Base-by-base conservation (phyloP, 2,113 vertebrate genomes). In the human (Homo sapiens) region DNA sequence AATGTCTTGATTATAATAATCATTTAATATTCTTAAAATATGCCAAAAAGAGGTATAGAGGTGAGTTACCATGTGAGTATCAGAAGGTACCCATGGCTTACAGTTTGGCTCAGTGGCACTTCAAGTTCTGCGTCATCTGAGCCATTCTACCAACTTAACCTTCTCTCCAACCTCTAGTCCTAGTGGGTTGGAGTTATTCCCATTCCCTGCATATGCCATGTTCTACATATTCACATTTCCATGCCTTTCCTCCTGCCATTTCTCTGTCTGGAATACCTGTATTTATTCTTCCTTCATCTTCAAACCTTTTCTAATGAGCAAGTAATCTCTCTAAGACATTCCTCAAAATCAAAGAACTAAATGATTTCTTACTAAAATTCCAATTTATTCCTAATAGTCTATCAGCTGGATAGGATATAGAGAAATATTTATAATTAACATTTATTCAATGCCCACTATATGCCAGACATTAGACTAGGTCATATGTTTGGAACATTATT, bases 11-110 rank as follows among this genome's bases (percentile, higher is more conserved):
- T 92, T 85, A 32, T 17, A 90, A 17, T 84, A 32, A 35, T 38
- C 76, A 16, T 79, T 79, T 73, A 78, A 90, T 79, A 25, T 66
- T 94, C 90, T 92, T 88, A 73, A 97, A 83, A 40, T 91, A 81
- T 43, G 59, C 45, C 35, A 50, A 30, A 61, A 40, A 84, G 59
- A 88, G 30, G 12, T 64, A 12, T 43, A 64, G 68, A 6, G 13
- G 11, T 14, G 73, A 22, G 35, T 76, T 78, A 78, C 70, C 43
- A 8, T 76, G 20, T 87, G 27, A 83, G 30, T 45, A 8, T 81
- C 43, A 81, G 23, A n/a, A 81, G 64, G 6, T 23, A 93, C 45
- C 20, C 18, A 45, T 84, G 83, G 82, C 66, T 86, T 68, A 25
- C 18, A 32, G 48, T 68, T 59, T 27, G 35, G 23, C 43, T 82